A percentile compares a stretch with the other conserved stretches of the same genome.
Conservation (phyloP, 2,113 vertebrate genomes). For the Furnarius figulus region DNA sequence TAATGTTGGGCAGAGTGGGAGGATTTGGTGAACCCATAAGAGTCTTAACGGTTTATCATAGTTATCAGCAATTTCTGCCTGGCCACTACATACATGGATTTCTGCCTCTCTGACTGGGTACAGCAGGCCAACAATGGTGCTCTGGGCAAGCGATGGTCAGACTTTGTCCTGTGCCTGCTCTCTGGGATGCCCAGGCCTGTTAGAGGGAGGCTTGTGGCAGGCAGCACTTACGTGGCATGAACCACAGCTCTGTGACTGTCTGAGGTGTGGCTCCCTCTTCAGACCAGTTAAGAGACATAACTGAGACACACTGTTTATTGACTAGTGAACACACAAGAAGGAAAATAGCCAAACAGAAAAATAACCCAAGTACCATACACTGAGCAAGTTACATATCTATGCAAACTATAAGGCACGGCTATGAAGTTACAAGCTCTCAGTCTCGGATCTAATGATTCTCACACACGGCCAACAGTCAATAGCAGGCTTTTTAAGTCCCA, state of each 20-base stretch:
- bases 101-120: background rate
- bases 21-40: background rate
- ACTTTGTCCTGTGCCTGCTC: rapidly evolving
- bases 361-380: background rate
- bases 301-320: background rate
- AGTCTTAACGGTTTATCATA: rapidly evolving
- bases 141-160: background rate
- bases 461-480: rapidly evolving
- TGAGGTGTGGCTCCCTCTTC: background rate
- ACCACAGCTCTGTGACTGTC: background rate
- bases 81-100: too few relatives aligned
- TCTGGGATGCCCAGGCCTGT: background rate
- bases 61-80: background rate
- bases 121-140: too few relatives aligned
- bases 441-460: background rate
- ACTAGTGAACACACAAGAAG: background rate
- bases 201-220: background rate
- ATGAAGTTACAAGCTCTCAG: background rate
- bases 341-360: background rate
- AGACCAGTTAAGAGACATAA: background rate
- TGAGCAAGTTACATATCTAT: background rate
- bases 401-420: background rate
- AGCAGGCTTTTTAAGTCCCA: background rate
- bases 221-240: rapidly evolving
- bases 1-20: background rate